Evolutionary conservation across 2,113 vertebrate species (phyloP).

Genomic region (Sphyrna mokarran): DNA sequence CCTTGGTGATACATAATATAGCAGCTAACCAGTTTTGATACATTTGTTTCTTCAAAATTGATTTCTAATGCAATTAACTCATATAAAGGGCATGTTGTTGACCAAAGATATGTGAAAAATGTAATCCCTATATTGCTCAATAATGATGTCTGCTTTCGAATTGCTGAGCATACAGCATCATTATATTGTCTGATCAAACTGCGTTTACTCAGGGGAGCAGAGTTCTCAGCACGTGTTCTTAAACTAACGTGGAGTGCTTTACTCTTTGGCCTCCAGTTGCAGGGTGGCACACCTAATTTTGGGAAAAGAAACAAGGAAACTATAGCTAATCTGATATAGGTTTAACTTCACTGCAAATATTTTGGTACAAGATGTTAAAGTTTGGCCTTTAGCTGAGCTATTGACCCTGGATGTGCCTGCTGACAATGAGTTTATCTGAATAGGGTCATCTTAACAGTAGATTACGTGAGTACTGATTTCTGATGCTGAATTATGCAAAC

Average conservation of each 20-base stretch:
- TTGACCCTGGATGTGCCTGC: neutral
- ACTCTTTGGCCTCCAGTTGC: neutral
- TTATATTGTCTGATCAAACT: neutral
- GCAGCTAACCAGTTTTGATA: neutral
- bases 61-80: slow-evolving; percentile 22
- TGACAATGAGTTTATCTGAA: neutral
- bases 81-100: neutral
- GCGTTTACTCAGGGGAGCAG: neutral
- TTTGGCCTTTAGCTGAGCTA: neutral
- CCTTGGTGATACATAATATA: neutral
- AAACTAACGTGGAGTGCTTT: neutral
- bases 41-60: neutral
- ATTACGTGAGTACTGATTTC: neutral
- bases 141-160: neutral
- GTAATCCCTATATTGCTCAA: neutral
- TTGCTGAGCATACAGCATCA: neutral
- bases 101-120: slow-evolving; percentile 17
- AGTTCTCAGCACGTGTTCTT: neutral
- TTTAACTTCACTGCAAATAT: neutral
- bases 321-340: neutral
- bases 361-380: neutral
- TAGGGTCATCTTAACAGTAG: neutral
- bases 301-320: neutral
- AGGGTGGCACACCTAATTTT: neutral
- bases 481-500: neutral